phyloP scores from a whole-genome alignment of 2,797 vertebrate genomes.

The Sparidentex hasta region DNA sequence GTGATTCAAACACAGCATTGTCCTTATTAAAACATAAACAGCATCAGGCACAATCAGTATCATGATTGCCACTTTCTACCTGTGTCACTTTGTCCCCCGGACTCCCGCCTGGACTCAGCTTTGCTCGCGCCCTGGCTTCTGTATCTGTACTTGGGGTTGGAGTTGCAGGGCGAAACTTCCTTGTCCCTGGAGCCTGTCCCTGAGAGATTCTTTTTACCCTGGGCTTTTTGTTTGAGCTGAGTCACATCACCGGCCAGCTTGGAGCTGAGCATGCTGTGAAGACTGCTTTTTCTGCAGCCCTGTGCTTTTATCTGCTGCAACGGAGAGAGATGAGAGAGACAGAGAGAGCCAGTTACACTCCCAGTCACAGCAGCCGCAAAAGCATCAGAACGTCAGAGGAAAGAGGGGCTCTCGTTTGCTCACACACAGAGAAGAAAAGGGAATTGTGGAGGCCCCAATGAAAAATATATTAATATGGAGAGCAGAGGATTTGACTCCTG shows the following conservation, averaged over 20 bases:
- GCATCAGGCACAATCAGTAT: neutral
- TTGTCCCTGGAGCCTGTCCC: conserved; percentile 86
- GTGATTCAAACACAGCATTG: neutral
- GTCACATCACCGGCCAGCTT: conserved; percentile 84
- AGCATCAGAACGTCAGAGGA: conserved; percentile 59
- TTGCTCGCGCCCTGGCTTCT: conserved; percentile 80
- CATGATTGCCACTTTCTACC: conserved; percentile 68
- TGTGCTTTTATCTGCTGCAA: conserved; percentile 88
- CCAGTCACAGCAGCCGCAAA: conserved; percentile 62
- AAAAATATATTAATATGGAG: conserved; percentile 71
- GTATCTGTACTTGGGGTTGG: conserved; percentile 80
- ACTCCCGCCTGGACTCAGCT: conserved; percentile 83
- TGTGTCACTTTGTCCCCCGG: conserved; percentile 84
- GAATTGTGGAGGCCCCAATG: conserved; percentile 48
- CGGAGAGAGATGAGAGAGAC: conserved; percentile 68
- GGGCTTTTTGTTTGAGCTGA: conserved; percentile 90
- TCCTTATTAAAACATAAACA: conserved; percentile 16
- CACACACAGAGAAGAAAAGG: conserved; percentile 59
- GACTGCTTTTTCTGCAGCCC: conserved; percentile 85
- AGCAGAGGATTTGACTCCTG: conserved; percentile 67
- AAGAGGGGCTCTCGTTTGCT: conserved; percentile 59
- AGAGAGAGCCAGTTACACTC: conserved; percentile 66
- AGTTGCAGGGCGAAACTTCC: conserved; percentile 82
- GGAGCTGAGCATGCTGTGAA: conserved; percentile 83
- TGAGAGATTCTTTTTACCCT: conserved; percentile 86